Evolutionary conservation across 2,888 invertebrate genomes (phyloP).

Genomic region (Beris morrisii): DNA sequence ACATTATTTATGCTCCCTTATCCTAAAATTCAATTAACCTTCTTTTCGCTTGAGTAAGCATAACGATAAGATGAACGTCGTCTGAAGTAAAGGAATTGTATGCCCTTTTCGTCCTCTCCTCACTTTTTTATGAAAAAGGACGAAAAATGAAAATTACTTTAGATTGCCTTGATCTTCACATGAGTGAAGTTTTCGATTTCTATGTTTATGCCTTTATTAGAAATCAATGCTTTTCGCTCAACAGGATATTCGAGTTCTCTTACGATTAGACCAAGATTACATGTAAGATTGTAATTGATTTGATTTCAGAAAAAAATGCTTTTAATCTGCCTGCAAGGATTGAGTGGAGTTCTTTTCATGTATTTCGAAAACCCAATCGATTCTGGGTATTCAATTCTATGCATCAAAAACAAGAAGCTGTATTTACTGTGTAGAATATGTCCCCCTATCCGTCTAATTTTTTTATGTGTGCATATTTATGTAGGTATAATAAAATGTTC

Average conservation of each 20-base stretch:
- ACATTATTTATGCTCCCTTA: conserved; percentile 29
- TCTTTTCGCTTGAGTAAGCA: conserved; percentile 31
- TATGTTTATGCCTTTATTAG: background rate
- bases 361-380: background rate
- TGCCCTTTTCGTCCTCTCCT: background rate
- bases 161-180: conserved; percentile 2
- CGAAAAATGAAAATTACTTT: conserved; percentile 23
- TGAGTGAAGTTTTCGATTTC: conserved; percentile 1
- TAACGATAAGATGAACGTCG: conserved; percentile 27
- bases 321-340: background rate
- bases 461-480: too few species aligned
- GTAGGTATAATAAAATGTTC: too few species aligned
- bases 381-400: background rate
- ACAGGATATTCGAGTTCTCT: background rate
- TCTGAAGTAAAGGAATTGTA: conserved; percentile 1
- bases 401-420: too few species aligned
- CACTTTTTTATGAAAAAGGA: background rate
- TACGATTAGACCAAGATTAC: too few species aligned
- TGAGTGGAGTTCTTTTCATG: background rate
- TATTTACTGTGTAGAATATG: too few species aligned
- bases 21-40: conserved; percentile 33
- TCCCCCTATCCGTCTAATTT: too few species aligned
- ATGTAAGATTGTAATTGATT: background rate
- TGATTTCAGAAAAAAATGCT: background rate
- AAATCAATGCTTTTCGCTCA: background rate